Percentiles rank a stretch among this genome's conserved stretches.
Conservation (phyloP, 2,797 vertebrate genomes). For the Sparus aurata region DNA sequence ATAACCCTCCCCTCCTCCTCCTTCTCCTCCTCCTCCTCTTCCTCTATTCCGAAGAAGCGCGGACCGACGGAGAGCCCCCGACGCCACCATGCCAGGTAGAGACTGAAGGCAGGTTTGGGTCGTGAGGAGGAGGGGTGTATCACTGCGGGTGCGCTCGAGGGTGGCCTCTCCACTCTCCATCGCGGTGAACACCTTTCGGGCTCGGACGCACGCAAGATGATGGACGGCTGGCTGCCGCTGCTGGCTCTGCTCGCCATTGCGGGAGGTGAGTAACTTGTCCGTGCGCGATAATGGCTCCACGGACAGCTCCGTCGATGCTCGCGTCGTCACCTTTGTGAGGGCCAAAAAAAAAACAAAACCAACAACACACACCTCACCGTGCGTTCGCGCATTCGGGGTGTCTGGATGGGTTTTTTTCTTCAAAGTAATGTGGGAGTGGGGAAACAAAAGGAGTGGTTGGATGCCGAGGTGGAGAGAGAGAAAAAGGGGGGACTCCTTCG, state of each 20-base stretch:
- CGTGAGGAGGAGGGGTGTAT: slow-evolving; percentile 51
- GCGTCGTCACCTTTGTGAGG: slow-evolving; percentile 50
- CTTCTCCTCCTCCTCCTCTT: too few species aligned
- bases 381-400: slow-evolving; percentile 1
- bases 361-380: not conserved
- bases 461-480: slow-evolving; percentile 38
- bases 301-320: slow-evolving; percentile 17
- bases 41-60: slow-evolving; percentile 18
- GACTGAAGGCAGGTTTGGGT: slow-evolving; percentile 61
- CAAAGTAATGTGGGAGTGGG: slow-evolving; percentile 34
- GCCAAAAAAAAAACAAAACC: not conserved
- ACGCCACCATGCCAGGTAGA: slow-evolving; percentile 76
- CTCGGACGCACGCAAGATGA: slow-evolving; percentile 70
- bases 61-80: slow-evolving; percentile 44
- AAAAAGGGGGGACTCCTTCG: slow-evolving; percentile 51
- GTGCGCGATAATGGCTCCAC: slow-evolving; percentile 51
- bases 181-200: slow-evolving; percentile 76
- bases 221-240: slow-evolving; percentile 68
- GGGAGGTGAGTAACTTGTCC: slow-evolving; percentile 84
- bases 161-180: slow-evolving; percentile 75
- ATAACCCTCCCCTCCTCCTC: not conserved
- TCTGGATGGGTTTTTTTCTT: not conserved
- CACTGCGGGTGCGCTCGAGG: slow-evolving; percentile 66
- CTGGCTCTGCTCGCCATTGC: slow-evolving; percentile 84
- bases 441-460: slow-evolving; percentile 30